phyloP scores from a whole-genome alignment of 92 coral and sea anemone genomes.

The Heteractis magnifica region DNA sequence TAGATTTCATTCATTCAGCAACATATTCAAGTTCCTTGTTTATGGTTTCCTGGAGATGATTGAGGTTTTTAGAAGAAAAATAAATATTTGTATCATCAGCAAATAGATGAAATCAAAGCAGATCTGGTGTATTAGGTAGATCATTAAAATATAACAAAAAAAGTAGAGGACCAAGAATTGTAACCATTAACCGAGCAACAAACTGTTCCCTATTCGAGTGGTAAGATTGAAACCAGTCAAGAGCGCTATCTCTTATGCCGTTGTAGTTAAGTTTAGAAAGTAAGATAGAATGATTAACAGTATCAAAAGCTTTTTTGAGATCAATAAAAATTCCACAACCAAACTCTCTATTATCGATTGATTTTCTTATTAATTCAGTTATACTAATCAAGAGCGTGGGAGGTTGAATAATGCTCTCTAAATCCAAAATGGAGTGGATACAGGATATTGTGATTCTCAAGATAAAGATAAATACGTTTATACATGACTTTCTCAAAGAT shows the following conservation, averaged over 20 bases:
- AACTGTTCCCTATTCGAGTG: conserved; percentile 33
- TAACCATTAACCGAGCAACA: conserved; percentile 4
- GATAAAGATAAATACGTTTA: conserved; percentile 21
- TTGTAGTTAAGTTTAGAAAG: conserved; percentile 14
- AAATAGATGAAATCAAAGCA: background rate
- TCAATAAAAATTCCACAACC: conserved; percentile 45
- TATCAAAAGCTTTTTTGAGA: conserved; percentile 28
- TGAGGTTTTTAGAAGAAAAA: too few species aligned
- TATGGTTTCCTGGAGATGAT: too few species aligned
- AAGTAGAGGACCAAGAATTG: conserved; percentile 17
- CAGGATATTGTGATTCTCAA: conserved; percentile 34
- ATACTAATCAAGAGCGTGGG: conserved; percentile 27
- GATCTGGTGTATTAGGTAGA: conserved; percentile 5
- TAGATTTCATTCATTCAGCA: too few species aligned
- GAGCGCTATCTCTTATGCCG: conserved; percentile 26
- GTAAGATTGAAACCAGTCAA: conserved; percentile 39
- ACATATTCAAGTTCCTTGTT: too few species aligned
- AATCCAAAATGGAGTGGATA: conserved; percentile 41
- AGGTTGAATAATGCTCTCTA: conserved; percentile 27
- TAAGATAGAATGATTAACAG: too few species aligned
- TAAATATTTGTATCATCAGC: too few species aligned
- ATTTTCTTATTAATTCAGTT: conserved; percentile 23
- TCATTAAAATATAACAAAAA: conserved; percentile 19
- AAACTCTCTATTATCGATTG: conserved; percentile 31
- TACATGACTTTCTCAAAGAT: background rate